Base-by-base conservation (phyloP, 2,888 invertebrate species). In the Noctua janthe region DNA sequence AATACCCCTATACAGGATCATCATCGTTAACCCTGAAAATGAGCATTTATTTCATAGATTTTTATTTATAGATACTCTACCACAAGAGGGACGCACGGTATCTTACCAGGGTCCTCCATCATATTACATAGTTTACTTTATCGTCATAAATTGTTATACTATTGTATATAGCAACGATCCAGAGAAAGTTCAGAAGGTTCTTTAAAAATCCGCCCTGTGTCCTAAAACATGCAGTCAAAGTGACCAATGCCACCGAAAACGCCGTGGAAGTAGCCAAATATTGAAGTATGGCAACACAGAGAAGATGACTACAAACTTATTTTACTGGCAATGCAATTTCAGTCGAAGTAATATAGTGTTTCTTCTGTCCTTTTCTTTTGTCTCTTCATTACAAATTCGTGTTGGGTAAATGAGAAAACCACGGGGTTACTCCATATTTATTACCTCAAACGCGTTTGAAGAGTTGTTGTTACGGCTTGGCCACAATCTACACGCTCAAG, bases 391-490 rank as follows among this genome's bases (percentile, higher is more conserved):
- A 82, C 82, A 76, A 84, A 85, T 86, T 81, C 80, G 51, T 80
- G 39, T 62, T 72, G 82, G 81, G 86, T 85, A 90, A 83, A 90
- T 83, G 83, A 86, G 79, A 87, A 87, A 85, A 81, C 83, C 73
- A 81, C 87, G 67, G 85, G 86, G 79, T 5, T 74, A 54, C 74
- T 13, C 71, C 69, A 77, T 73, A 86, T 86, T 88, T 89, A 87
- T 86, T 80, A 81, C 78, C 20, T n/a, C 17, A 74, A 77, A 43
- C 67, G 71, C 64, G 76, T 62, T 73, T 13, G 35, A 73, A 49
- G 15, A 51, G 47, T 69, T 70, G 76, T 73, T 67, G 29, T 39
- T 78, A 23, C n/a, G 15, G 66, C 39, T 39, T 66, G 39, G 20
- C 66, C 66, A 39, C 20, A 8, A 10, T 20, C 10, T 66, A 39